Conservation (phyloP, 1,140 invertebrate genomes). For the Charaxes varanes region DNA sequence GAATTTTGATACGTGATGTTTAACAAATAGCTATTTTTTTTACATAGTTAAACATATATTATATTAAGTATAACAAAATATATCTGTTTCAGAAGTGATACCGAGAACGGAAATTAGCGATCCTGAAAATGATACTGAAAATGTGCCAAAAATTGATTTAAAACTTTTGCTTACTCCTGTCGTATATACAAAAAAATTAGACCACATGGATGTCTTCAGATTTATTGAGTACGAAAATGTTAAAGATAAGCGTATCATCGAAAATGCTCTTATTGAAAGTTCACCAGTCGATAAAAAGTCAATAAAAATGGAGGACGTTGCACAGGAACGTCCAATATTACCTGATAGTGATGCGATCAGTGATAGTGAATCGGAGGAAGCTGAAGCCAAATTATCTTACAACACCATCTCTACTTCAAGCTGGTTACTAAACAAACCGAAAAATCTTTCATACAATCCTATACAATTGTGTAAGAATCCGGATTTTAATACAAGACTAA, state of each 20-base stretch:
- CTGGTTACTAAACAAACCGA: conserved; percentile 54
- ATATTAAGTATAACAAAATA: too few species aligned
- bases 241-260: conserved; percentile 30
- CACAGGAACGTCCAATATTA: conserved; percentile 9
- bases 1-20: too few species aligned
- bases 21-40: too few species aligned
- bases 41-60: too few species aligned
- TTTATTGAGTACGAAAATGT: conserved; percentile 25
- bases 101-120: conserved; percentile 1
- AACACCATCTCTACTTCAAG: conserved; percentile 33
- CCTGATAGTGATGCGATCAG: conserved; percentile 6
- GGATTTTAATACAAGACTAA: conserved; percentile 62
- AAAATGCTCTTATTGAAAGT: conserved; percentile 34
- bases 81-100: conserved; percentile 9
- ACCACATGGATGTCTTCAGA: conserved; percentile 45
- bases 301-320: conserved; percentile 19
- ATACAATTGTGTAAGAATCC: conserved; percentile 62
- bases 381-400: background rate
- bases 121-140: conserved; percentile 4
- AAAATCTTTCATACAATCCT: conserved; percentile 41
- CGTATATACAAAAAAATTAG: conserved; percentile 50
- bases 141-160: conserved; percentile 34
- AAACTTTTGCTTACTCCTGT: conserved; percentile 50
- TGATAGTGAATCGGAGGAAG: background rate
- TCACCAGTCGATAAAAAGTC: conserved; percentile 29